Conservation (phyloP, 2,888 invertebrate species). For the Dyspetes luteomarginatus region DNA sequence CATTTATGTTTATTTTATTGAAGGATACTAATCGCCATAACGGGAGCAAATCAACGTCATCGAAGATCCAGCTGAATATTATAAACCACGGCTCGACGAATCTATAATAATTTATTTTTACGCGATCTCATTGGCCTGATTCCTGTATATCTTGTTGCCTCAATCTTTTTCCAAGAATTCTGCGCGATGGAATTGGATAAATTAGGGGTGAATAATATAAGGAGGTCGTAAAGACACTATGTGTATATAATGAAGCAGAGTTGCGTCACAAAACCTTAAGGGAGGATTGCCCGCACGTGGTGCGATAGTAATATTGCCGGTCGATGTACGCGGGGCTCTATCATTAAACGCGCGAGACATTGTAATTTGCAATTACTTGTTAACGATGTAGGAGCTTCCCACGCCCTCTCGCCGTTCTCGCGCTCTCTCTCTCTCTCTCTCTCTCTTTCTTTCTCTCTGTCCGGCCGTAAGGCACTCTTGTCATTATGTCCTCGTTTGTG, state of each 20-base stretch:
- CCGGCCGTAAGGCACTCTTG: slow-evolving; percentile 27
- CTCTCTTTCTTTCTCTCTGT: slow-evolving; percentile 12
- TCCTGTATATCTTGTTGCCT: too few relatives aligned
- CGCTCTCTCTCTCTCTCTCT: neutral
- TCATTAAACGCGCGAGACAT: slow-evolving; percentile 47
- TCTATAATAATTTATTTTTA: too few relatives aligned
- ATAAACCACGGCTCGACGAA: too few relatives aligned
- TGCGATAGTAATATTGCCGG: slow-evolving; percentile 9
- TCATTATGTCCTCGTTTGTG: slow-evolving; percentile 45
- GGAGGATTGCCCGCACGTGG: neutral
- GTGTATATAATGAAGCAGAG: slow-evolving; percentile 10
- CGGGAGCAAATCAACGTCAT: too few relatives aligned
- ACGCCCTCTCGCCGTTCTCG: too few relatives aligned
- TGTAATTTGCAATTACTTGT: slow-evolving; percentile 58
- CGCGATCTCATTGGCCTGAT: too few relatives aligned
- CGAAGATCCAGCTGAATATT: too few relatives aligned
- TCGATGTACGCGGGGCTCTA: slow-evolving; percentile 33
- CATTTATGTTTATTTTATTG: neutral
- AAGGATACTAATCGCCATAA: too few relatives aligned
- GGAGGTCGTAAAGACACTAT: neutral
- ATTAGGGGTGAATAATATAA: slow-evolving; percentile 2
- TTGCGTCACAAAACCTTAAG: slow-evolving; percentile 12
- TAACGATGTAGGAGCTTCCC: slow-evolving; percentile 37
- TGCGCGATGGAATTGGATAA: neutral
- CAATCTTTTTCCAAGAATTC: neutral